Base-by-base conservation (phyloP, 2,797 vertebrate genomes). In the Onychomys arenicola region DNA sequence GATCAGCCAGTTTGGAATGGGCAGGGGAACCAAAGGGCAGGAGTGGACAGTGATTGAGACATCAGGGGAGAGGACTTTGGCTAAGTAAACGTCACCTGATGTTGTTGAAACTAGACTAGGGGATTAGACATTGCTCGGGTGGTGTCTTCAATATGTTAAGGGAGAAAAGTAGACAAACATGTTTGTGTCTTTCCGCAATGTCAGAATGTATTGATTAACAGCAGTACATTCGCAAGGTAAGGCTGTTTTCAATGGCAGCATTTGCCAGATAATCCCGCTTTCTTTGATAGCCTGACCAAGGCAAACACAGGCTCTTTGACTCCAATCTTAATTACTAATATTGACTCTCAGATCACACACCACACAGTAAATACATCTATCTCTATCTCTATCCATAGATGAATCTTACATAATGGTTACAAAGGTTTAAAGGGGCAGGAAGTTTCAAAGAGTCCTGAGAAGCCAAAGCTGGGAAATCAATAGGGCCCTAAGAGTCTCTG, bases 261-360 rank as follows among this genome's bases (percentile, higher is more conserved):
- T 89, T 75, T 75, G 69, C 86, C 86, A 89, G 85, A 87, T 87
- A 75, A 59, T 59, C 52, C 65, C 12, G 10, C n/a, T 89, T 59
- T 75, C 71, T 57, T 57, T 75, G 69, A 59, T 59, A 75, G 69
- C 69, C 69, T 57, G 67, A n/a, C 37, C 3, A 27, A 43, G 69
- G 86, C 86, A 89, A 89, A 89, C 69, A 89, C 86, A 75, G 37
- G 37, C 14, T 89, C 69, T 89, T 75, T 89, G 25, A 75, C 43
- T 88, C 27, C 67, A 57, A 75, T 89, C 86, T 59, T 75, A 75
- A 75, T 75, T 43, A 89, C 86, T 75, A 89, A 75, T 75, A 75
- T 89, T 75, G 69, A 89, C 86, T 89, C 69, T 75, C 69, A 89
- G 86, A 75, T 75, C 86, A 75, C 69, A 89, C 55, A 89, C 86